Evolutionary conservation across 2,113 vertebrate species (phyloP).

Genomic region (Arizona elegans): DNA sequence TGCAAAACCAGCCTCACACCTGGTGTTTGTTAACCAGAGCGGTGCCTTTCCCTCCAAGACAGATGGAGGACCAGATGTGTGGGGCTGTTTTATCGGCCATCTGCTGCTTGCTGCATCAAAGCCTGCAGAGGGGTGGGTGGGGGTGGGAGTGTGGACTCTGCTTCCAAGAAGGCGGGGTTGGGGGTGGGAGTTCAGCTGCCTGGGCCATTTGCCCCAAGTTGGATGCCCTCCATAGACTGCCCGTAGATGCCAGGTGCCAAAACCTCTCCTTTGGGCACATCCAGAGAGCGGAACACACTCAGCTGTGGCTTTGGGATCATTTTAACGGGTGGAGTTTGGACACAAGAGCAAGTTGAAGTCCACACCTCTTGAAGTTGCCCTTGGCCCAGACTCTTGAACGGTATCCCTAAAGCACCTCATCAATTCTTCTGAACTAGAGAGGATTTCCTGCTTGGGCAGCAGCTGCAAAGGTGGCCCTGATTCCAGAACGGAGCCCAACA

Average conservation of each 20-base stretch:
- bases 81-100: slow-evolving; percentile 70
- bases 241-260: not conserved
- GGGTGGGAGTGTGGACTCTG: not conserved
- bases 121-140: slow-evolving; percentile 29
- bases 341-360: too few species aligned
- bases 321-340: too few species aligned
- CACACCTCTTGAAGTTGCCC: too few species aligned
- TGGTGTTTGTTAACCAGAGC: slow-evolving; percentile 59
- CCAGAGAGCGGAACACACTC: not conserved
- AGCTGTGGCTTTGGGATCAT: not conserved
- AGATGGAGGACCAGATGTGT: slow-evolving; percentile 78
- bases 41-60: slow-evolving; percentile 72
- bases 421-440: not conserved
- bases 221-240: rapidly evolving
- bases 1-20: too few species aligned
- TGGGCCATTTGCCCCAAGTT: not conserved
- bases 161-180: not conserved
- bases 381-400: too few species aligned
- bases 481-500: not conserved
- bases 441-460: not conserved
- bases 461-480: not conserved
- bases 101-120: slow-evolving; percentile 64
- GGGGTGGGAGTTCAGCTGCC: slow-evolving; percentile 45
- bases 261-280: not conserved
- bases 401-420: too few species aligned